phyloP scores from a whole-genome alignment of 2,797 vertebrate genomes.

The Enteromius unitaeniatus region DNA sequence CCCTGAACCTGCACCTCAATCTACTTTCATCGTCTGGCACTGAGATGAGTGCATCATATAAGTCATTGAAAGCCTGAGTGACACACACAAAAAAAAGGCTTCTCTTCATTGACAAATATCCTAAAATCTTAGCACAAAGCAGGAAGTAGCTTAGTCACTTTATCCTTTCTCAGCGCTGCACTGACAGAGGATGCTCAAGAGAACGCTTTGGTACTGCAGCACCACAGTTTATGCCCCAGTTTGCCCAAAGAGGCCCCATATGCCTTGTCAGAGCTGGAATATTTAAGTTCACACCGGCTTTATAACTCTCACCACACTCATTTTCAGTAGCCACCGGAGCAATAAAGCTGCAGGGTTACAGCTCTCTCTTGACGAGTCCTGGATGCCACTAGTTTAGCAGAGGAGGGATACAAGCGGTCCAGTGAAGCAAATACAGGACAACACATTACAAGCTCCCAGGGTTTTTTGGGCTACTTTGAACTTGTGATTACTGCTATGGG shows the following conservation, averaged over 20 bases:
- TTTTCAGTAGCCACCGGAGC: constrained; percentile 35
- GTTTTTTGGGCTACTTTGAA: constrained; percentile 33
- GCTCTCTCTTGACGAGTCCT: constrained; percentile 35
- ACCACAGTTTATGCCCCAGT: constrained; percentile 44
- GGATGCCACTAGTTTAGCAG: neutral
- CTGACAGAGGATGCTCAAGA: constrained; percentile 31
- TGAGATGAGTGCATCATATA: constrained; percentile 35
- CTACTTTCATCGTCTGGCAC: constrained; percentile 34
- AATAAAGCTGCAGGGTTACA: constrained; percentile 52
- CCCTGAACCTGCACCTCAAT: constrained; percentile 57
- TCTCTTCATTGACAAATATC: constrained; percentile 26
- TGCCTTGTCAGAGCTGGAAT: constrained; percentile 48
- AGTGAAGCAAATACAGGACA: neutral
- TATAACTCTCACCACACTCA: constrained; percentile 54
- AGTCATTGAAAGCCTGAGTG: constrained; percentile 4
- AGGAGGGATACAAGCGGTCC: neutral
- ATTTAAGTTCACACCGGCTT: constrained; percentile 55
- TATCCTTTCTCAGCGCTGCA: constrained; percentile 2
- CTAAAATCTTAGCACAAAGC: constrained; percentile 2
- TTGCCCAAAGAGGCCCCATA: constrained; percentile 51
- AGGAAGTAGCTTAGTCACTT: constrained; percentile 5
- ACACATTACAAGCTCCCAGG: constrained; percentile 1
- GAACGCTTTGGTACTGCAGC: constrained; percentile 48
- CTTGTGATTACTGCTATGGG: neutral
- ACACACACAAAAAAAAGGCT: neutral